Conservation (phyloP, 1,140 invertebrate genomes). For the Frieseomelitta varia region DNA sequence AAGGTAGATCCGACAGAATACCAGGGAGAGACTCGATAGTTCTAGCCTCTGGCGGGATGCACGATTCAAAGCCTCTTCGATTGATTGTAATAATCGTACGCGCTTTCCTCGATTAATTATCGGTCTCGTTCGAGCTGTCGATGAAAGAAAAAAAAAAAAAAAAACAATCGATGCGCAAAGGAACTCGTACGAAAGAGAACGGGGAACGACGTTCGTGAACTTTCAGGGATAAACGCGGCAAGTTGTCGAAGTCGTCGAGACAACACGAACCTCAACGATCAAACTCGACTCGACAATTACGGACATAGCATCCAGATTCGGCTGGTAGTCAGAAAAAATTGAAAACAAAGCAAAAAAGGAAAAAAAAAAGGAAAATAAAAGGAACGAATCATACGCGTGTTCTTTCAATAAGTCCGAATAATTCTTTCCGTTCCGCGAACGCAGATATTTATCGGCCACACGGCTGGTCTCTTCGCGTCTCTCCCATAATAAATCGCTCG, state of each 20-base stretch:
- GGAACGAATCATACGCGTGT: neutral
- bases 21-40: neutral
- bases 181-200: conserved; percentile 21
- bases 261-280: neutral
- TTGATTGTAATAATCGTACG: neutral
- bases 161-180: neutral
- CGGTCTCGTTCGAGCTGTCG: conserved; percentile 19
- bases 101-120: conserved; percentile 50
- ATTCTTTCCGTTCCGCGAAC: neutral
- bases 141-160: conserved; percentile 21
- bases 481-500: neutral
- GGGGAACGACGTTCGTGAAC: conserved; percentile 51
- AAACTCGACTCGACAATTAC: neutral
- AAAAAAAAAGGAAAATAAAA: neutral
- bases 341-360: neutral
- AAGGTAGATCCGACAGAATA: conserved; percentile 34
- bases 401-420: neutral
- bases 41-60: conserved; percentile 34
- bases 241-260: conserved; percentile 1
- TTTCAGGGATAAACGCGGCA: conserved; percentile 60
- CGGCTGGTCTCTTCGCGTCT: neutral
- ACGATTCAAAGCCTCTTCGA: conserved; percentile 3
- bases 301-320: neutral
- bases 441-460: conserved; percentile 6
- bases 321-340: neutral